phyloP scores from a whole-genome alignment of 2,113 vertebrate genomes.

The Charina bottae region DNA sequence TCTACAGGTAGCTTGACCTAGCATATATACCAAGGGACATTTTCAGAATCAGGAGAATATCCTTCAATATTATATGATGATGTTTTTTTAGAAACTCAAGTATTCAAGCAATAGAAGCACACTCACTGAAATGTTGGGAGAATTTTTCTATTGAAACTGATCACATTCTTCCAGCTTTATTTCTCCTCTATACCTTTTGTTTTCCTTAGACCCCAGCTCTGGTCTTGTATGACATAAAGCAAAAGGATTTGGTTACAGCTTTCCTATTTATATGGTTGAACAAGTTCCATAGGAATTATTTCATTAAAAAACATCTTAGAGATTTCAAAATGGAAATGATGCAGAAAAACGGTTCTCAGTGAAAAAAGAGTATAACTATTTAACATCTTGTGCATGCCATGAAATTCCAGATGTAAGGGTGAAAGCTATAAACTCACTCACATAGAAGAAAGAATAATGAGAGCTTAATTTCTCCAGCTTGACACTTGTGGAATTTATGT shows the following conservation, averaged over 20 bases:
- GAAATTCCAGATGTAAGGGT: slow-evolving; percentile 29
- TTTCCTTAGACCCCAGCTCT: slow-evolving; percentile 50
- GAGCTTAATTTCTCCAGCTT: slow-evolving; percentile 9
- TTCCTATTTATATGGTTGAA: slow-evolving; percentile 48
- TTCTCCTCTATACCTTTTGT: slow-evolving; percentile 52
- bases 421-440: slow-evolving; percentile 27
- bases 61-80: neutral
- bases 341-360: slow-evolving; percentile 60
- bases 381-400: slow-evolving; percentile 15
- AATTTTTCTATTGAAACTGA: slow-evolving; percentile 31
- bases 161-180: slow-evolving; percentile 34
- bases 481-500: neutral
- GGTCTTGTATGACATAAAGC: neutral
- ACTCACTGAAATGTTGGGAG: slow-evolving; percentile 31
- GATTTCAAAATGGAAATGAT: slow-evolving; percentile 64
- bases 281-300: slow-evolving; percentile 49
- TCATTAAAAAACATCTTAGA: slow-evolving; percentile 61
- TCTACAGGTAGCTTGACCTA: neutral
- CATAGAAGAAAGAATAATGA: neutral
- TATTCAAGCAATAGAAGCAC: slow-evolving; percentile 9
- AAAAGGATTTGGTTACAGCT: slow-evolving; percentile 63
- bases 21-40: neutral
- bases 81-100: neutral
- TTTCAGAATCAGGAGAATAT: neutral
- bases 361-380: slow-evolving; percentile 62